A percentile compares a stretch with the other conserved stretches of the same genome.
Conservation (phyloP, 2,888 invertebrate species). For the Trisateles emortualis region DNA sequence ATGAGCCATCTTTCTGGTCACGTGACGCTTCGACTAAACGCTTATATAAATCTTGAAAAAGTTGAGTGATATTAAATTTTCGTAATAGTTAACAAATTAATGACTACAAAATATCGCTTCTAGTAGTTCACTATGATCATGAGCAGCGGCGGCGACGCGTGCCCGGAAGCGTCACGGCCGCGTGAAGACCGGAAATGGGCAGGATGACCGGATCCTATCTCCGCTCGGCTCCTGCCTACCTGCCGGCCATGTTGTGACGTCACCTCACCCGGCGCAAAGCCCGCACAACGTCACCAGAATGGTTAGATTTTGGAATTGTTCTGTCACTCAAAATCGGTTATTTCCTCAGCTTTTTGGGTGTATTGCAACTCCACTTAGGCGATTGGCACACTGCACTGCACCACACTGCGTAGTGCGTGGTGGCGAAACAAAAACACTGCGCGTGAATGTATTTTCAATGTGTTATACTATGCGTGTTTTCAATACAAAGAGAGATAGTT, state of each 20-base stretch:
- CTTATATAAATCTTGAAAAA: no score
- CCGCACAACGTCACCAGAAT: conserved; percentile 50
- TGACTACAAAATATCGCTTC: conserved; percentile 51
- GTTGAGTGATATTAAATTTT: no score
- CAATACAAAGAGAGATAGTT: no score
- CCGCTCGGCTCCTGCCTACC: conserved; percentile 80
- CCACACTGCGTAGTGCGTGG: no score
- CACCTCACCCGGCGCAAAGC: conserved; percentile 58
- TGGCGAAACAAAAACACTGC: no score
- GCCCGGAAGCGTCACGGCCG: conserved; percentile 87
- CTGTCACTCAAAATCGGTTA: conserved; percentile 41
- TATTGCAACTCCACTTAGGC: background rate
- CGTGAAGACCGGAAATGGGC: conserved; percentile 87
- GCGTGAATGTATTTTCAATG: no score
- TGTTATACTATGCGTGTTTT: no score
- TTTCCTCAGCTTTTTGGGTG: conserved; percentile 19
- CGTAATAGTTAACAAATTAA: background rate
- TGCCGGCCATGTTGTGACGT: conserved; percentile 83
- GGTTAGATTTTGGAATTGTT: conserved; percentile 54
- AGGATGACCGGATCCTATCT: conserved; percentile 87
- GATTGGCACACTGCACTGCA: no score
- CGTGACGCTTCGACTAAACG: no score
- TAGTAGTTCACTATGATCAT: conserved; percentile 62
- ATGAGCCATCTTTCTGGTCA: no score
- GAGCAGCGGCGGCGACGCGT: conserved; percentile 79